A percentile compares a stretch with the other conserved stretches of the same genome.
phyloP scores from a whole-genome alignment of 2,113 vertebrate species.

The Trinectes maculatus region DNA sequence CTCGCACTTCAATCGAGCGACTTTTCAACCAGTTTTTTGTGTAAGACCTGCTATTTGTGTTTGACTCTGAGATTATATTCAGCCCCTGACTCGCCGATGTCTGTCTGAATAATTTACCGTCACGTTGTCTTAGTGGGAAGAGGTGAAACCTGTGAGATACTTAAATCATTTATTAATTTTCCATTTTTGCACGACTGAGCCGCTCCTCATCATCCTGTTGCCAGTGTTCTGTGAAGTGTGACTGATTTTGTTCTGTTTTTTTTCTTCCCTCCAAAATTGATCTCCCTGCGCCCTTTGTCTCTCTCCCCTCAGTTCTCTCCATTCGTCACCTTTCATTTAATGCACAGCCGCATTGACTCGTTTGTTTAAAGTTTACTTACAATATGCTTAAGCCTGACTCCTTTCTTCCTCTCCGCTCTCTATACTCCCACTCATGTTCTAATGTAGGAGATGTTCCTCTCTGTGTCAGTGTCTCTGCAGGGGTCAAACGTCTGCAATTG shows the following conservation, averaged over 20 bases:
- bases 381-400: slow-evolving; percentile 10
- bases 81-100: not conserved
- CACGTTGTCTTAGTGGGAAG: slow-evolving; percentile 25
- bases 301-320: slow-evolving; percentile 29
- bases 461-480: not conserved
- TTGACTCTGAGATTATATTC: slow-evolving; percentile 12
- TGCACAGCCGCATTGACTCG: slow-evolving; percentile 32
- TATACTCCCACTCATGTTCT: not conserved
- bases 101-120: slow-evolving; percentile 45
- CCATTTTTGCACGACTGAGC: slow-evolving; percentile 43
- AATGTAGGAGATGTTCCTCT: not conserved
- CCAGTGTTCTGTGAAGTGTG: slow-evolving; percentile 38
- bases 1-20: not conserved
- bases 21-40: too few relatives aligned
- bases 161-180: slow-evolving; percentile 65
- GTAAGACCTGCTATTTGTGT: too few relatives aligned
- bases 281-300: slow-evolving; percentile 9
- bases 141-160: slow-evolving; percentile 53
- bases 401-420: not conserved
- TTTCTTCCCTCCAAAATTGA: slow-evolving; percentile 42
- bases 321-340: slow-evolving; percentile 31
- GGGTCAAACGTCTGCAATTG: slow-evolving; percentile 3
- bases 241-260: slow-evolving; percentile 56
- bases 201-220: slow-evolving; percentile 56
- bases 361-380: slow-evolving; percentile 35